These are phyloP conservation scores for Pachyramphus minor DNA, from an alignment of 2,113 vertebrate species.

Conservation along the genomic window DNA sequence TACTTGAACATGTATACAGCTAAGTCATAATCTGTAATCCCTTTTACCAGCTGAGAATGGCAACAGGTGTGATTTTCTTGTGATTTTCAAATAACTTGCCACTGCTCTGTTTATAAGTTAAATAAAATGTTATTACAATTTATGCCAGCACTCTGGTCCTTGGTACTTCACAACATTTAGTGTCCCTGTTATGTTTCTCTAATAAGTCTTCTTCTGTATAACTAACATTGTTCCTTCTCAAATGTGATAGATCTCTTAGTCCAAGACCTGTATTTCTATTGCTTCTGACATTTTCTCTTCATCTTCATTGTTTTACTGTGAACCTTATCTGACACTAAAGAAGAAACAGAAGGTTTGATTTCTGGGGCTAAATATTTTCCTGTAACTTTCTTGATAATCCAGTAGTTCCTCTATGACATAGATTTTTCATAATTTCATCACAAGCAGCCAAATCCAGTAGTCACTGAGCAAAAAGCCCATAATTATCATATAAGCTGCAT, in stretches of 20 bases:
- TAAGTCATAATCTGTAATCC: not conserved
- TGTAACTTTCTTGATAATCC: not conserved
- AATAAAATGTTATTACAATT: conserved; percentile 19
- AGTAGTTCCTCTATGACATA: not conserved
- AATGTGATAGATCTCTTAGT: not conserved
- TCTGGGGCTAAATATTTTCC: not conserved
- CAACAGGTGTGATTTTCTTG: not conserved
- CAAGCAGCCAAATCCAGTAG: not conserved
- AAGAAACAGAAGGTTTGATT: not conserved
- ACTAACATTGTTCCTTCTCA: not conserved
- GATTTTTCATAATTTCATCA: not conserved
- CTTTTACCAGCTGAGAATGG: not conserved
- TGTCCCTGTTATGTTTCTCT: not conserved
- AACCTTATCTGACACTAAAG: not conserved
- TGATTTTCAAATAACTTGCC: not conserved
- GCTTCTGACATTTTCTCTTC: not conserved
- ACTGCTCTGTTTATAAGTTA: conserved; percentile 1
- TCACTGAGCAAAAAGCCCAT: not conserved
- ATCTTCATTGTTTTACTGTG: not conserved
- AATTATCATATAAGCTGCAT: not conserved
- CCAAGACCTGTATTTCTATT: not conserved
- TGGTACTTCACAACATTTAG: not conserved
- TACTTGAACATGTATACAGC: not conserved
- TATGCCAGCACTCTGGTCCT: not conserved
- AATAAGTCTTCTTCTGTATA: not conserved